Evolutionary conservation across 2,888 invertebrate genomes (phyloP).

Genomic region (Drosophila testacea): DNA sequence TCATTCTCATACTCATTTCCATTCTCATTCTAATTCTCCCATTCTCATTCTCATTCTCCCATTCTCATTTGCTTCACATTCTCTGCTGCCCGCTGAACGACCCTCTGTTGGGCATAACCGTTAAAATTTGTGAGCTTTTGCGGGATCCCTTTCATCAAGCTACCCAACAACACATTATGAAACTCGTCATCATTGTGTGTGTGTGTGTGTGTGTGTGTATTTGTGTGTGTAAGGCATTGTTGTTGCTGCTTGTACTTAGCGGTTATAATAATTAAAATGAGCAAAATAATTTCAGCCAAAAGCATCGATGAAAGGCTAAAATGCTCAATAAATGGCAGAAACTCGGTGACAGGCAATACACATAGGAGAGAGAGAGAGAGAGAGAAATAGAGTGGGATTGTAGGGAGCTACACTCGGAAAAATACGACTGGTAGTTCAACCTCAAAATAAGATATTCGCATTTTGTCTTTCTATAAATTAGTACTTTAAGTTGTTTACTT

Average conservation of each 20-base stretch:
- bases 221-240: conserved; percentile 44
- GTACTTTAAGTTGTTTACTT: too few species aligned
- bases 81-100: conserved; percentile 30
- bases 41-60: neutral
- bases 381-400: neutral
- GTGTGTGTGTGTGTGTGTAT: conserved; percentile 24
- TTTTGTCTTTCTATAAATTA: too few species aligned
- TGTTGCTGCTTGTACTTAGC: conserved; percentile 63
- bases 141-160: conserved; percentile 18
- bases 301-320: conserved; percentile 80
- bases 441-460: too few species aligned
- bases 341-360: conserved; percentile 22
- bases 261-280: conserved; percentile 81
- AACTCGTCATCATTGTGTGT: conserved; percentile 19
- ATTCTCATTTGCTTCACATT: neutral
- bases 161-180: conserved; percentile 18
- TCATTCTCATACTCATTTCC: conserved; percentile 2
- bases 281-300: conserved; percentile 77
- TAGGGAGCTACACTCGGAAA: neutral
- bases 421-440: too few species aligned
- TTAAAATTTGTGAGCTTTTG: conserved; percentile 71
- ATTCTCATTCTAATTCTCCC: neutral
- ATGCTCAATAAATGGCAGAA: conserved; percentile 76
- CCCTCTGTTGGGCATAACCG: conserved; percentile 61
- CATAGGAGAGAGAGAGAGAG: neutral